These are phyloP conservation scores for Plebejus anna DNA, from an alignment of 2,888 invertebrate species.

Conservation along the genomic window DNA sequence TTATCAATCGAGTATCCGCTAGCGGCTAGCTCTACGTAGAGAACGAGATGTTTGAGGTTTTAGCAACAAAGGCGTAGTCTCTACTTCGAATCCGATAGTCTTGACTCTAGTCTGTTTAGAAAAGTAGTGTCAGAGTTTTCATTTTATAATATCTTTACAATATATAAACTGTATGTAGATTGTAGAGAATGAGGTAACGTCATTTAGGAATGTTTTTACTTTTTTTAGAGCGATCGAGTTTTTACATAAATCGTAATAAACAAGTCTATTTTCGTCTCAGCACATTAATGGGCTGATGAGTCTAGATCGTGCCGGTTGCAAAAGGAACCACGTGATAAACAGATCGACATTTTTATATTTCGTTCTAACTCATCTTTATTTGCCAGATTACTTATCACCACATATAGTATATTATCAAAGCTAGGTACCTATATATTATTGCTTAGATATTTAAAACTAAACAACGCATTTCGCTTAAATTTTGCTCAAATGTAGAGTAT, in stretches of 20 bases:
- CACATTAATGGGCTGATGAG: conserved; percentile 13
- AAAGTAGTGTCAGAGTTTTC: not conserved
- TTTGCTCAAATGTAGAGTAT: too few relatives aligned
- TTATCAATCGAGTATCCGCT: conserved; percentile 48
- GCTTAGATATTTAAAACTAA: too few relatives aligned
- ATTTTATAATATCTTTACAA: too few relatives aligned
- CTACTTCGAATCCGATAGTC: not conserved
- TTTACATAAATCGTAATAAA: conserved; percentile 11
- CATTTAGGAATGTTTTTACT: not conserved
- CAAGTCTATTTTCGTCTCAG: not conserved
- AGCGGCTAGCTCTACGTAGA: not conserved
- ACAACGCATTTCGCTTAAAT: too few relatives aligned
- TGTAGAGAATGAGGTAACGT: not conserved
- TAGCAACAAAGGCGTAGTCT: not conserved
- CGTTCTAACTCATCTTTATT: not conserved
- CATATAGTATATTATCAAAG: too few relatives aligned
- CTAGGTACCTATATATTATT: too few relatives aligned
- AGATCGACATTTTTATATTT: not conserved
- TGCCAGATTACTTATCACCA: not conserved
- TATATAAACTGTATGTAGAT: not conserved
- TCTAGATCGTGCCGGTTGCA: conserved; percentile 4
- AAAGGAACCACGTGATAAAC: conserved; percentile 3
- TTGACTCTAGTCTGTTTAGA: not conserved
- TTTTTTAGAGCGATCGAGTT: not conserved
- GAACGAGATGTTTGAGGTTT: not conserved